Evolutionary conservation across 1,140 invertebrate species (phyloP).

Genomic region (Brachionus plicatilis): DNA sequence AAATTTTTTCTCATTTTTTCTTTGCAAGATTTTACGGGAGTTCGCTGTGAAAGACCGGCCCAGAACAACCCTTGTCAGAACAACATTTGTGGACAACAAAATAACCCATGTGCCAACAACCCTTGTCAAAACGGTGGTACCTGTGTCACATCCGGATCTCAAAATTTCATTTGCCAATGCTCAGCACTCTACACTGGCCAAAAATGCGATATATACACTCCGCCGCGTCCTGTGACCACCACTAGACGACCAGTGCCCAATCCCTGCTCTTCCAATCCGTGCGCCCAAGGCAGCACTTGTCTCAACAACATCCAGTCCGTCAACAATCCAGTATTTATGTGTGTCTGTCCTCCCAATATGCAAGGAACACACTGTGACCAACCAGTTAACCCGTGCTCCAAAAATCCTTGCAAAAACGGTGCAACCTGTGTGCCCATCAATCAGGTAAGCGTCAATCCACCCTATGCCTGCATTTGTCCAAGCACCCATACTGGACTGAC

Average conservation of each 20-base stretch:
- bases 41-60: neutral
- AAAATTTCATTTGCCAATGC: slow-evolving; percentile 61
- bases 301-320: slow-evolving; percentile 50
- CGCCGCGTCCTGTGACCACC: neutral
- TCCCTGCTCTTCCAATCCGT: slow-evolving; percentile 60
- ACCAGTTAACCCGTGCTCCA: slow-evolving; percentile 5
- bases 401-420: slow-evolving; percentile 17
- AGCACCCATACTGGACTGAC: neutral
- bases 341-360: neutral
- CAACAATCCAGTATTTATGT: slow-evolving; percentile 18
- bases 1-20: neutral
- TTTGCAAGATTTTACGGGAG: neutral
- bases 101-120: neutral
- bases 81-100: slow-evolving; percentile 60
- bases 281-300: slow-evolving; percentile 89
- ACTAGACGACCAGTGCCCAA: neutral
- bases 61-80: neutral
- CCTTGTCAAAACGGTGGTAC: slow-evolving; percentile 92
- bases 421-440: slow-evolving; percentile 22
- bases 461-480: slow-evolving; percentile 62
- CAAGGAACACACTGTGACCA: neutral
- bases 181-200: slow-evolving; percentile 65
- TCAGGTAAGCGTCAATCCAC: neutral
- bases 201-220: slow-evolving; percentile 60
- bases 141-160: slow-evolving; percentile 68